Conservation (phyloP, 1,140 invertebrate genomes). For the Calliopsis andreniformis region DNA sequence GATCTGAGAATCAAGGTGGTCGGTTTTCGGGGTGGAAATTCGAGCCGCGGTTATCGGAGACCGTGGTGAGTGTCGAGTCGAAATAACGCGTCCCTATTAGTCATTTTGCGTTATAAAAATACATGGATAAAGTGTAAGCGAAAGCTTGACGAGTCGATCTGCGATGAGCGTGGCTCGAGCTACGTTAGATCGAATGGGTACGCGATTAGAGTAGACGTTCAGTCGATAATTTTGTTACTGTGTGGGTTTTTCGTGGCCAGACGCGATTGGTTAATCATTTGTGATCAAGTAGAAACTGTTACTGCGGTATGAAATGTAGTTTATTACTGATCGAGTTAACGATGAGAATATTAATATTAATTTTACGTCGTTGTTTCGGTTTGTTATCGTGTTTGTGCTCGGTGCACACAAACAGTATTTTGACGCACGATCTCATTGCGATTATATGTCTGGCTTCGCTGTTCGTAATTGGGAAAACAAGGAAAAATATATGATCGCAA, state of each 20-base stretch:
- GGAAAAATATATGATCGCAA: too few species aligned
- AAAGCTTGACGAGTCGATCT: conserved; percentile 4
- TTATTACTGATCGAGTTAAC: conserved; percentile 1
- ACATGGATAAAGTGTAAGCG: conserved; percentile 46
- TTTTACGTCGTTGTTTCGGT: conserved; percentile 8
- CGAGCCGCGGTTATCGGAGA: background rate
- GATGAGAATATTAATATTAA: background rate
- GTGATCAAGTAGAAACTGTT: too few species aligned
- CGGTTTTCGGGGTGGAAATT: background rate
- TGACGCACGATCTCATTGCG: too few species aligned
- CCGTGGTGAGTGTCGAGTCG: background rate
- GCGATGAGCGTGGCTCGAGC: background rate
- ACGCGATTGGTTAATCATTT: background rate
- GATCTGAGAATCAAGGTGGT: background rate
- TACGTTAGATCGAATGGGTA: too few species aligned
- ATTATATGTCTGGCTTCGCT: too few species aligned
- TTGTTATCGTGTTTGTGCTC: background rate
- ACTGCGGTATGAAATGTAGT: too few species aligned
- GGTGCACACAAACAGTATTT: too few species aligned
- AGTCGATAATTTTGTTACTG: background rate
- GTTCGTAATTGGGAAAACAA: too few species aligned
- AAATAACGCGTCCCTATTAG: background rate
- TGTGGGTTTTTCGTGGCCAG: background rate
- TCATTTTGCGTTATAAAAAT: conserved; percentile 44
- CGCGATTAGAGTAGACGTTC: background rate